Evolutionary conservation across 2,888 invertebrate genomes (phyloP), one percentile per base, ranked within the genome.

Genomic region (Ptychoptera contaminata): DNA sequence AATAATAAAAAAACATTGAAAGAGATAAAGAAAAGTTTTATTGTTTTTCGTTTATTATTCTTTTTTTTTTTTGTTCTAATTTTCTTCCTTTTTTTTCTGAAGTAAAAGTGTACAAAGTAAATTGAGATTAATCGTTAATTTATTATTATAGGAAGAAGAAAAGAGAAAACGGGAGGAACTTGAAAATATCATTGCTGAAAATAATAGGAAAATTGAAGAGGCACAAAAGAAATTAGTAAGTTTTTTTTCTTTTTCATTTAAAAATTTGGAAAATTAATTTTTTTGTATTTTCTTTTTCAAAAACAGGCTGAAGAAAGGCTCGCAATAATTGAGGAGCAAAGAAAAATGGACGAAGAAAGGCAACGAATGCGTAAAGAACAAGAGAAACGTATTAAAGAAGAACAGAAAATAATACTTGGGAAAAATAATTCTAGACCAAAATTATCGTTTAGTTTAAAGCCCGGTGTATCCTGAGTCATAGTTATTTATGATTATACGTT

Each of bases 341-440:
- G 94, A 56, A 82, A 85, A 67, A 88, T 94, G 78, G 88, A 94
- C 56, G 94, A 96, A 69, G 90, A 93, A 62, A 78, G 88, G 53
- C 92, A 92, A 65, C 82, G 80, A 61, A 73, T 94, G 70, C 82
- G 87, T 60, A 90, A 88, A 66, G 92, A 94, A 66, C 88, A 92
- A 65, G 90, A 92, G 61, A 87, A 84, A 59, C 77, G 90, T 56
- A 74, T 84, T 48, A 91, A 88, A 68, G 90, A 91, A 65, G 93
- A 94, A 68, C 94, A 96, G 70, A 93, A 91, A 71, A 86, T 91
- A 67, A 94, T 96, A 57, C 74, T 94, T 57, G 94, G 94, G 55
- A 94, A 94, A 74, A 91, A 91, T 67, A 94, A 93, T 72, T 92
- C 93, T 48, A 76, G 94, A 65, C 94, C 94, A 49, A 91, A 91